Percentiles rank a stretch among this genome's conserved stretches.
Evolutionary conservation across 2,888 invertebrate species (phyloP).

Genomic region (Ctena decussata): DNA sequence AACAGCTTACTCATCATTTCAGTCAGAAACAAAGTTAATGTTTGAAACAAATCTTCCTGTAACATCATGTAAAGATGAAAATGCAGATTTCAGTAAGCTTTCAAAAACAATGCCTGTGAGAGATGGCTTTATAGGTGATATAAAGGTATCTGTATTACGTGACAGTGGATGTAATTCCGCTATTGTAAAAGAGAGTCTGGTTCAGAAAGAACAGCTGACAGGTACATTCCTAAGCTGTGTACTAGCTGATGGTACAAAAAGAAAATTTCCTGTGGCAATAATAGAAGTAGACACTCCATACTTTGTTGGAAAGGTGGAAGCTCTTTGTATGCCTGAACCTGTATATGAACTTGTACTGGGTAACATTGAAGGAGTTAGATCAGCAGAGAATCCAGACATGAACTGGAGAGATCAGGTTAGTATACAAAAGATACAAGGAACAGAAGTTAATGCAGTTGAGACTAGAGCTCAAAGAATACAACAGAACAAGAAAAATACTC

Average conservation of each 20-base stretch:
- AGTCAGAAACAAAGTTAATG: background rate
- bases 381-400: background rate
- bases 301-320: background rate
- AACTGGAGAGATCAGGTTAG: background rate
- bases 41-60: no score
- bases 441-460: no score
- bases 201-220: background rate
- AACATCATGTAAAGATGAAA: background rate
- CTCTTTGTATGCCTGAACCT: background rate
- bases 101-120: background rate
- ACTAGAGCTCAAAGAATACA: background rate
- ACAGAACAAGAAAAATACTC: no score
- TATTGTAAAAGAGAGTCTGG: background rate
- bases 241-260: background rate
- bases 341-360: background rate
- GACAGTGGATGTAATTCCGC: slow-evolving; percentile 11
- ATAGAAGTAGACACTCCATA: background rate
- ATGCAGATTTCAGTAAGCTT: background rate
- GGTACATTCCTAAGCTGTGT: background rate
- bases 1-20: no score
- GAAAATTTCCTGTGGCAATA: background rate
- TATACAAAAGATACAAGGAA: no score
- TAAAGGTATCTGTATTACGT: background rate
- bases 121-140: background rate
- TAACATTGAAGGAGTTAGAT: background rate